These are phyloP conservation scores for Aramus guarauna DNA, from an alignment of 2,113 vertebrate species.

Conservation along the genomic window DNA sequence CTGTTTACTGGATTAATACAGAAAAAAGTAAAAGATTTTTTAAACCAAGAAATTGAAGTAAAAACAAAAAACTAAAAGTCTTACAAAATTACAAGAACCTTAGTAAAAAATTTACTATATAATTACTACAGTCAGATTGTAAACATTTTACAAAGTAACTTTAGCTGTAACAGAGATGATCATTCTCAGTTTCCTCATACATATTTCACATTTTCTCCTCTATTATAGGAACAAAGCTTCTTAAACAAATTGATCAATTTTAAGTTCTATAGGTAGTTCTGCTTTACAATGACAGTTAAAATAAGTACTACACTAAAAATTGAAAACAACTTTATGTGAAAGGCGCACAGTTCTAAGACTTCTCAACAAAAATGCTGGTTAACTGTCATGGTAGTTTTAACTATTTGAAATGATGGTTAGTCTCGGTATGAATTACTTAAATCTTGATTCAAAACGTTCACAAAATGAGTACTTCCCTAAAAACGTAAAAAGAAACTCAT, in stretches of 20 bases:
- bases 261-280: background rate
- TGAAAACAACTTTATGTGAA: too few species aligned
- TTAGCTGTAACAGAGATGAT: background rate
- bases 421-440: background rate
- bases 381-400: background rate
- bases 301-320: background rate
- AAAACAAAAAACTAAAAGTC: background rate
- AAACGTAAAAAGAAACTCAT: background rate
- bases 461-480: background rate
- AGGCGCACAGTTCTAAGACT: background rate
- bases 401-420: background rate
- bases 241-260: background rate
- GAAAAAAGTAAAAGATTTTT: background rate
- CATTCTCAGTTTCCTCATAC: background rate
- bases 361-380: background rate
- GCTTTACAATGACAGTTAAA: background rate
- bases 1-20: background rate
- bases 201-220: background rate
- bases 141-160: background rate
- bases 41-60: background rate
- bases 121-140: background rate
- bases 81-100: background rate
- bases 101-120: background rate
- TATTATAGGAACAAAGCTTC: background rate
- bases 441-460: background rate